Percentiles rank a stretch among this genome's conserved stretches.
Evolutionary conservation across 2,113 vertebrate species (phyloP).

Genomic region (Xiphias gladius): DNA sequence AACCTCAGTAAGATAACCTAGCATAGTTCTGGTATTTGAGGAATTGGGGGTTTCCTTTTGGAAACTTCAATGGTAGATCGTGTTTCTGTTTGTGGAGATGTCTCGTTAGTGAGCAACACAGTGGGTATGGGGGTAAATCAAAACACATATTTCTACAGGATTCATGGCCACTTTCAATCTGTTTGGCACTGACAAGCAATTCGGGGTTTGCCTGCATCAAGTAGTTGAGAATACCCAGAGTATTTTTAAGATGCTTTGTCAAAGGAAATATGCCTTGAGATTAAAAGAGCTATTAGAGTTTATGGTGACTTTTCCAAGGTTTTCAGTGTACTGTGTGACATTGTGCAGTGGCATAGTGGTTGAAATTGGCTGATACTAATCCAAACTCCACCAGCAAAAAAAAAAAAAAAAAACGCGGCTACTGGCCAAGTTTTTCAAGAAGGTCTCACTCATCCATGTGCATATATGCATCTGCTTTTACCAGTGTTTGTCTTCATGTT

Average conservation of each 20-base stretch:
- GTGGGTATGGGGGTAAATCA: slow-evolving; percentile 23
- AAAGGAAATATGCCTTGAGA: slow-evolving; percentile 30
- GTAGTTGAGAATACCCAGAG: slow-evolving; percentile 33
- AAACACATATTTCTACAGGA: slow-evolving; percentile 53
- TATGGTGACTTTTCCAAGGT: slow-evolving; percentile 15
- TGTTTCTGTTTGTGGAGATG: slow-evolving; percentile 73
- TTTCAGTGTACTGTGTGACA: slow-evolving; percentile 31
- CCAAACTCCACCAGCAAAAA: background rate
- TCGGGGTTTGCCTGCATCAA: slow-evolving; percentile 10
- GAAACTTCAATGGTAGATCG: slow-evolving; percentile 39
- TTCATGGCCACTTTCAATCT: slow-evolving; percentile 51
- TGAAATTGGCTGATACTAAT: slow-evolving; percentile 37
- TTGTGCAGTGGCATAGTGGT: slow-evolving; percentile 38
- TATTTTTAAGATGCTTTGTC: slow-evolving; percentile 31
- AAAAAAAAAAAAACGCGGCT: slow-evolving; percentile 16
- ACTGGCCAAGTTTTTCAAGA: slow-evolving; percentile 11
- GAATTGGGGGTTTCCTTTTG: slow-evolving; percentile 55
- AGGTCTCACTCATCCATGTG: slow-evolving; percentile 37
- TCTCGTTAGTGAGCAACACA: slow-evolving; percentile 51
- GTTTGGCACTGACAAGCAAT: slow-evolving; percentile 38
- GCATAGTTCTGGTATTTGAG: slow-evolving; percentile 33
- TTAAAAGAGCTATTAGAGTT: slow-evolving; percentile 27
- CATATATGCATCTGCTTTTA: slow-evolving; percentile 29
- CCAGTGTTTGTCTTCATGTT: slow-evolving; percentile 35
- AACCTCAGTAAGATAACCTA: slow-evolving; percentile 51